Evolutionary conservation across 2,888 invertebrate genomes (phyloP).

Genomic region (Cordilura impudica): DNA sequence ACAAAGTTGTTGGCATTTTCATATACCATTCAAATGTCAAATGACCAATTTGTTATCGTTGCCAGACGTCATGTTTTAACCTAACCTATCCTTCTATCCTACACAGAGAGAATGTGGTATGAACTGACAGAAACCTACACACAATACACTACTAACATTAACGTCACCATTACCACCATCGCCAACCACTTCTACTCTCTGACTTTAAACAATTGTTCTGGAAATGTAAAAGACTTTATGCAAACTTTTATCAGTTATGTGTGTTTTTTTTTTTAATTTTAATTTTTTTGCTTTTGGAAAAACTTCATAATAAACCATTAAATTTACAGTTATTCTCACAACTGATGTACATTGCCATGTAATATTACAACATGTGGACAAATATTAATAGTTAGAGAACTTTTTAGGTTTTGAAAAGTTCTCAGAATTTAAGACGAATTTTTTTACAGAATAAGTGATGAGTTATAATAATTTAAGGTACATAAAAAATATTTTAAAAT

Average conservation of each 20-base stretch:
- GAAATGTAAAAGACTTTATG: background rate
- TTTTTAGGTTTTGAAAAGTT: too few relatives aligned
- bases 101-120: background rate
- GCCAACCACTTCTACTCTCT: background rate
- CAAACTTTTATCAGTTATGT: background rate
- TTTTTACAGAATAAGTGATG: too few relatives aligned
- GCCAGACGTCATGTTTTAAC: conserved; percentile 52
- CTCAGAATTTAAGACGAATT: too few relatives aligned
- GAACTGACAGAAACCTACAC: background rate
- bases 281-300: background rate
- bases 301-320: background rate
- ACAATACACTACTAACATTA: background rate
- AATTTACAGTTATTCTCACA: background rate
- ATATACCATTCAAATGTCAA: conserved; percentile 59
- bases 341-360: too few relatives aligned
- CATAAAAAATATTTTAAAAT: too few relatives aligned
- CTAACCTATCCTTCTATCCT: conserved; percentile 1
- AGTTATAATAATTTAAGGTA: too few relatives aligned
- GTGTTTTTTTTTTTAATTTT: background rate
- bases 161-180: background rate
- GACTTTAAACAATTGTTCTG: background rate
- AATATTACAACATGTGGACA: too few relatives aligned
- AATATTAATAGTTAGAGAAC: too few relatives aligned
- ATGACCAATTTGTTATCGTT: conserved; percentile 61
- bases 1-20: conserved; percentile 53